Evolutionary conservation across 2,888 invertebrate genomes (phyloP).

Genomic region (Dryomyza anilis): DNA sequence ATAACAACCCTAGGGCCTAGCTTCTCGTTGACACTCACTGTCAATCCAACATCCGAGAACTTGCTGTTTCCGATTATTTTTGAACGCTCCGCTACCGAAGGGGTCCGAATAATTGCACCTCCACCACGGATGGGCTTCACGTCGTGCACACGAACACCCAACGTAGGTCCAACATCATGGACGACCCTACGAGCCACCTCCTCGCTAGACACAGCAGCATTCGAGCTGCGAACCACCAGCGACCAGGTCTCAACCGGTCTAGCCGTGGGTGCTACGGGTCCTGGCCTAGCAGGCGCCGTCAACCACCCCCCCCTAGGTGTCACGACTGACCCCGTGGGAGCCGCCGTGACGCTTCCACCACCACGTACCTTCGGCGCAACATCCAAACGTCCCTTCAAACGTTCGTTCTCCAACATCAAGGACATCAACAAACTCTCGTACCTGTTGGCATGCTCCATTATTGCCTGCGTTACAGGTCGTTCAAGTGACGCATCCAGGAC

Average conservation of each 20-base stretch:
- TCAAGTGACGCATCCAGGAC: too few species aligned
- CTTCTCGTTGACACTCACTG: not conserved
- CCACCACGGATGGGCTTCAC: slow-evolving; percentile 19
- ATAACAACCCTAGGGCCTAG: slow-evolving; percentile 21
- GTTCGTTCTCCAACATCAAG: too few species aligned
- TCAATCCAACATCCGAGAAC: slow-evolving; percentile 26
- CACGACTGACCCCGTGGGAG: too few species aligned
- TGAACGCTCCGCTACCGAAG: slow-evolving; percentile 22
- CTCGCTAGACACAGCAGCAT: not conserved
- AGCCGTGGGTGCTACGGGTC: too few species aligned
- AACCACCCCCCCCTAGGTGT: too few species aligned
- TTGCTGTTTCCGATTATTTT: slow-evolving; percentile 26
- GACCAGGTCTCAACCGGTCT: slow-evolving; percentile 15
- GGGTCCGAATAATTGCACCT: slow-evolving; percentile 31
- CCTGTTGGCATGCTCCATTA: too few species aligned
- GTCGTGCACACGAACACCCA: slow-evolving; percentile 7
- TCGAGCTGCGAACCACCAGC: slow-evolving; percentile 7
- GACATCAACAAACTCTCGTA: too few species aligned
- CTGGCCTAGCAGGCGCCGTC: too few species aligned
- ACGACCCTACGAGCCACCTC: slow-evolving; percentile 11
- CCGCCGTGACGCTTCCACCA: too few species aligned
- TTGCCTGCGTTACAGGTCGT: too few species aligned
- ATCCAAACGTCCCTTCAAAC: too few species aligned
- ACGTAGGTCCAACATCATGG: slow-evolving; percentile 7
- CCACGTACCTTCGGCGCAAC: too few species aligned